Conservation (phyloP, 2,797 vertebrate genomes). For the Allobates femoralis region DNA sequence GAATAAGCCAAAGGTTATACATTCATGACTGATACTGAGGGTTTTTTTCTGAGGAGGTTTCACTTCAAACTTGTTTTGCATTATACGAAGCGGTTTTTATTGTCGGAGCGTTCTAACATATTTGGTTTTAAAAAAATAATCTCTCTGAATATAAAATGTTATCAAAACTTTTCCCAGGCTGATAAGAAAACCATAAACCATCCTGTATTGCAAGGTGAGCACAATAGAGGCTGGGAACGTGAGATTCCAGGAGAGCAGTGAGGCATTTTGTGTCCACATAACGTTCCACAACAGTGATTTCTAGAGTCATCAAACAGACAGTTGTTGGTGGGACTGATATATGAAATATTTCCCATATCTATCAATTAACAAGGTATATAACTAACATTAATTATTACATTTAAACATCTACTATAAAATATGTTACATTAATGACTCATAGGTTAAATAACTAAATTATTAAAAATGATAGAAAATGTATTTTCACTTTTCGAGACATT, state of each 20-base stretch:
- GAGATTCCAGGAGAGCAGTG: conserved; percentile 25
- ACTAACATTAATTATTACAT: neutral
- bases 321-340: neutral
- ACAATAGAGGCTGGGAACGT: conserved; percentile 19
- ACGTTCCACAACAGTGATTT: neutral
- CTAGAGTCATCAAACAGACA: neutral
- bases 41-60: neutral
- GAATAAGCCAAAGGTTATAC: conserved; percentile 38
- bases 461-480: too few species aligned
- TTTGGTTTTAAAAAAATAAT: neutral
- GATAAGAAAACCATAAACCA: neutral
- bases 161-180: neutral
- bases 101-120: neutral
- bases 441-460: too few species aligned
- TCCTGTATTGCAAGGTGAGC: neutral
- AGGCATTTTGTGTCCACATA: conserved; percentile 24
- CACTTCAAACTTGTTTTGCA: neutral
- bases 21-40: conserved; percentile 6
- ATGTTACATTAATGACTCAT: neutral
- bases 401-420: neutral
- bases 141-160: neutral
- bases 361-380: neutral
- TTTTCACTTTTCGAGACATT: too few species aligned
- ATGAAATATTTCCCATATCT: neutral
- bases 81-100: neutral